These are phyloP conservation scores for Cosmopolites sordidus DNA, from an alignment of 2,888 invertebrate species.

Conservation along the genomic window DNA sequence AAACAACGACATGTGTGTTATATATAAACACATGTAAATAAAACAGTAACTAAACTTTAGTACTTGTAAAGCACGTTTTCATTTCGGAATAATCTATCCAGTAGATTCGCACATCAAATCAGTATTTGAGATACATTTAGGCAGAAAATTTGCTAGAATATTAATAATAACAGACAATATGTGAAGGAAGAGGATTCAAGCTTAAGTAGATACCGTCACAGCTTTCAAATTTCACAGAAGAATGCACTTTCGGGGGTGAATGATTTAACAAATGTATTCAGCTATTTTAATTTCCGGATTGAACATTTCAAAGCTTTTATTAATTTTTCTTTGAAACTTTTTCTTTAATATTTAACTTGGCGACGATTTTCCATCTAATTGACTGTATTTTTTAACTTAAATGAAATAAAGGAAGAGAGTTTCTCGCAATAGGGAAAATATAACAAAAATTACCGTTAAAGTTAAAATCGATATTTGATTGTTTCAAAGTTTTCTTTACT, in stretches of 20 bases:
- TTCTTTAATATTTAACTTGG: not conserved
- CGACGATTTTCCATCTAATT: not conserved
- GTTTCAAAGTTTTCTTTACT: not conserved
- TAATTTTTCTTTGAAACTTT: not conserved
- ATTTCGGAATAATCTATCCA: no score
- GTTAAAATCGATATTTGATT: not conserved
- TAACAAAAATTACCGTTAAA: not conserved
- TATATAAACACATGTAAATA: no score
- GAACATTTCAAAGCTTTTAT: not conserved
- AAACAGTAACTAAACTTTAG: no score
- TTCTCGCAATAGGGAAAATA: no score
- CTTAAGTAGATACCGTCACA: constrained; percentile 3
- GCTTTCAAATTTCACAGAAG: constrained; percentile 5
- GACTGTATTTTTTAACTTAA: not conserved
- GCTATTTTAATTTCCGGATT: constrained; percentile 4
- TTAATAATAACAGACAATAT: constrained; percentile 6
- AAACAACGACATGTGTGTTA: no score
- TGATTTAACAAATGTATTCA: not conserved
- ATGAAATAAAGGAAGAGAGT: no score
- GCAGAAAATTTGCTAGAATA: not conserved
- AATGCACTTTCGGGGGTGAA: not conserved
- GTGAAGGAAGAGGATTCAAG: constrained; percentile 4
- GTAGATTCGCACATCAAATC: no score
- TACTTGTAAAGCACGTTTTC: no score
- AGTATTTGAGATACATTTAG: no score